These are phyloP conservation scores for Rhagologus leucostigma DNA, from an alignment of 2,113 vertebrate species.

Conservation along the genomic window DNA sequence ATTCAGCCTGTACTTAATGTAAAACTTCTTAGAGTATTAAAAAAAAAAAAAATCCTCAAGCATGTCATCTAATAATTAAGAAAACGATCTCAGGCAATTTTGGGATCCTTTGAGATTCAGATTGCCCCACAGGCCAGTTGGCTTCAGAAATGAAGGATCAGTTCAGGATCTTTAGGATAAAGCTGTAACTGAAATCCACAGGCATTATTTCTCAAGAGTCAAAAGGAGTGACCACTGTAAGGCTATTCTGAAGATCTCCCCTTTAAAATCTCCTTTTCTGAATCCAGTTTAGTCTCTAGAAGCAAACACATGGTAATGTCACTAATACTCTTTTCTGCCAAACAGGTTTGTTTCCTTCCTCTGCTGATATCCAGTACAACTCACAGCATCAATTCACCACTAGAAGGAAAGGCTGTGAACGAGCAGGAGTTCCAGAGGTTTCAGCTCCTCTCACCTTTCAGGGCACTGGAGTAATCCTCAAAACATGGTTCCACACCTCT, in stretches of 20 bases:
- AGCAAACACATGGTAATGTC: not conserved
- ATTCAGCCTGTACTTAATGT: not conserved
- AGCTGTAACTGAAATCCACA: not conserved
- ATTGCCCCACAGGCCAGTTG: not conserved
- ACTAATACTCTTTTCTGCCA: not conserved
- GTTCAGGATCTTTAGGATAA: not conserved
- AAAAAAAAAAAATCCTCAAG: not conserved
- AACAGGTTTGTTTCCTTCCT: not conserved
- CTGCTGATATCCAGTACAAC: not conserved
- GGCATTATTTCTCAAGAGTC: not conserved
- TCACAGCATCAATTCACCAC: not conserved
- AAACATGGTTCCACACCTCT: not conserved
- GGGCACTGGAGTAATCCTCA: not conserved
- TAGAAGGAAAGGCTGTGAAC: not conserved
- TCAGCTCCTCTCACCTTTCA: not conserved
- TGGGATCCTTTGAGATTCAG: accelerated
- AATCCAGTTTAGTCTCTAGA: not conserved
- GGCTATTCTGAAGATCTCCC: not conserved
- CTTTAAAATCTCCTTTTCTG: not conserved
- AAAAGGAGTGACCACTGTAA: not conserved
- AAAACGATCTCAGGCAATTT: not conserved
- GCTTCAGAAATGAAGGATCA: not conserved
- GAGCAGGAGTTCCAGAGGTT: not conserved
- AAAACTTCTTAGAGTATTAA: not conserved
- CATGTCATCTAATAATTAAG: not conserved